phyloP scores from a whole-genome alignment of 53 echinoderm and acorn worm species.

The Stichopus horrens region DNA sequence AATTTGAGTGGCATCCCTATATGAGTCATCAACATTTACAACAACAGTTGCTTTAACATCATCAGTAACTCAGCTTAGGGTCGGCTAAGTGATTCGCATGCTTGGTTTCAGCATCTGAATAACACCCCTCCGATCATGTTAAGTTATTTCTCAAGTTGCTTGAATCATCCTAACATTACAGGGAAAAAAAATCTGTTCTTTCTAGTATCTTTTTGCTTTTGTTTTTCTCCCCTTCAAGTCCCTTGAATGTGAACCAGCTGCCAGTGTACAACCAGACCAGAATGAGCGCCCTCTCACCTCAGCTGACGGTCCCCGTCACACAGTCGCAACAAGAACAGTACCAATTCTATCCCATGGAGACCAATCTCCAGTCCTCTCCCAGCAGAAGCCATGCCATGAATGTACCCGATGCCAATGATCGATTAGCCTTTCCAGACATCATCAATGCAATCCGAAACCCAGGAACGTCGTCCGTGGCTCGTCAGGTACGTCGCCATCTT shows the following conservation, averaged over 20 bases:
- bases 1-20: too few relatives aligned
- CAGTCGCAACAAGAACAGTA: slow-evolving; percentile 11
- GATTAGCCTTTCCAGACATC: slow-evolving; percentile 4
- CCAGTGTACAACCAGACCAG: slow-evolving; percentile 4
- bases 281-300: not conserved
- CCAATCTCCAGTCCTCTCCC: not conserved
- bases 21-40: too few relatives aligned
- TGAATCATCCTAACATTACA: too few relatives aligned
- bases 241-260: not conserved
- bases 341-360: slow-evolving; percentile 2
- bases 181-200: too few relatives aligned
- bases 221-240: not conserved
- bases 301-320: not conserved
- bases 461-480: not conserved
- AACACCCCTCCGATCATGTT: too few relatives aligned
- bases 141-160: too few relatives aligned
- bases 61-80: too few relatives aligned
- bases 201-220: not conserved
- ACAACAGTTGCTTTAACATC: too few relatives aligned
- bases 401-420: not conserved
- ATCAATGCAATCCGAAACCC: slow-evolving; percentile 12
- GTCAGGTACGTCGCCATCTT: not conserved
- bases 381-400: not conserved
- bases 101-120: too few relatives aligned
- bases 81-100: too few relatives aligned